A percentile compares a stretch with the other conserved stretches of the same genome.
Conservation (phyloP, 1,140 invertebrate species). For the Caenorhabditis latens region DNA sequence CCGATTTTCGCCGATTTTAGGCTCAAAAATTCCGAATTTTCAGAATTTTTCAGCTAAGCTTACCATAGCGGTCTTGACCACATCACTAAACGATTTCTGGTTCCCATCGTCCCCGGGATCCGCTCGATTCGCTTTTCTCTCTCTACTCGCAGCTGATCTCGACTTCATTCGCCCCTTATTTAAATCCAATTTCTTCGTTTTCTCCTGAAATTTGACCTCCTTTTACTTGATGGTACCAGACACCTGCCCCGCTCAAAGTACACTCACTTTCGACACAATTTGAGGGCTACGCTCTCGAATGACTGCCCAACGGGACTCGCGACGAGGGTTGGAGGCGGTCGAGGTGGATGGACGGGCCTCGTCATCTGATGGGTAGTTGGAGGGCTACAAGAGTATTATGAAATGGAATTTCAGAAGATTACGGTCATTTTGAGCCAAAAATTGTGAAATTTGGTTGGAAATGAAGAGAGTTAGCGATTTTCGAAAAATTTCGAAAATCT, state of each 20-base stretch:
- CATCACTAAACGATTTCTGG: constrained; percentile 44
- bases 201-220: constrained; percentile 29
- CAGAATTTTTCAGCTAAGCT: background rate
- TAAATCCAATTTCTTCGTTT: background rate
- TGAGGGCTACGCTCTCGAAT: constrained; percentile 21
- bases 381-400: no score
- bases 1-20: background rate
- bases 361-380: no score
- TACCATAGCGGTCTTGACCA: constrained; percentile 48
- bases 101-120: background rate
- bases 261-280: background rate
- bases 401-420: no score
- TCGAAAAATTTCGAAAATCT: no score
- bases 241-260: background rate
- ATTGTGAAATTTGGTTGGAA: no score
- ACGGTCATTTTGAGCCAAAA: no score
- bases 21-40: no score
- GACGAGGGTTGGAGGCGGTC: background rate
- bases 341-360: background rate
- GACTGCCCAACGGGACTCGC: background rate
- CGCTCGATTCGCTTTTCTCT: background rate
- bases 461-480: no score
- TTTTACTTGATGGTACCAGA: background rate
- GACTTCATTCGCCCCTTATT: background rate
- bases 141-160: background rate